Conservation (phyloP, 2,113 vertebrate genomes). For the Saccopteryx leptura region DNA sequence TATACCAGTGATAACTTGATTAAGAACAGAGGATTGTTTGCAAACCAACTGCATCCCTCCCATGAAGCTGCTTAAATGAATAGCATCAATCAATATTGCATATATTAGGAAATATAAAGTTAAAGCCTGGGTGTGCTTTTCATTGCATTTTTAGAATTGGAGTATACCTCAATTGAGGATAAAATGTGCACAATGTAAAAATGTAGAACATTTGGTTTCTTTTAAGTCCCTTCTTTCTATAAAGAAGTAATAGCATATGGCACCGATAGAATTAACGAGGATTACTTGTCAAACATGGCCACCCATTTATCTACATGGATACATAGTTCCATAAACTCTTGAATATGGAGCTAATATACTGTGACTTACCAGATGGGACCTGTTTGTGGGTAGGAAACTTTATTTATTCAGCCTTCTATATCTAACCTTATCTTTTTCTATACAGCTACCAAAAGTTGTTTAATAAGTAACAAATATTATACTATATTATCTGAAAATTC, state of each 20-base stretch:
- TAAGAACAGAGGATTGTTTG: neutral
- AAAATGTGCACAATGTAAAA: neutral
- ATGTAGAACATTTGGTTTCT: neutral
- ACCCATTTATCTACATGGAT: neutral
- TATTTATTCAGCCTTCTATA: neutral
- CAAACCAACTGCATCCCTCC: neutral
- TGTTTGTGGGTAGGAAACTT: neutral
- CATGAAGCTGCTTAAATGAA: slow-evolving; percentile 2
- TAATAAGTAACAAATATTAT: neutral
- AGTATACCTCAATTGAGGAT: neutral
- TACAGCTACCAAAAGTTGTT: neutral
- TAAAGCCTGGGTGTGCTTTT: neutral
- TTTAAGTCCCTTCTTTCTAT: neutral
- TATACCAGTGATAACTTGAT: neutral
- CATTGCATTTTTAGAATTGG: neutral
- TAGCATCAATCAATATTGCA: neutral
- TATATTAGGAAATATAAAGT: neutral
- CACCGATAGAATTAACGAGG: neutral
- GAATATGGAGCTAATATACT: neutral
- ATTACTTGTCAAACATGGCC: neutral
- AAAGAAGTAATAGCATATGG: neutral
- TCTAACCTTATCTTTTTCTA: neutral
- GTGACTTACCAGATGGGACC: neutral
- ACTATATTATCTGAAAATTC: neutral
- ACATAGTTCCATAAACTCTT: neutral